A percentile compares a stretch with the other conserved stretches of the same genome.
phyloP scores from a whole-genome alignment of 2,113 vertebrate species.

The Bos taurus region DNA sequence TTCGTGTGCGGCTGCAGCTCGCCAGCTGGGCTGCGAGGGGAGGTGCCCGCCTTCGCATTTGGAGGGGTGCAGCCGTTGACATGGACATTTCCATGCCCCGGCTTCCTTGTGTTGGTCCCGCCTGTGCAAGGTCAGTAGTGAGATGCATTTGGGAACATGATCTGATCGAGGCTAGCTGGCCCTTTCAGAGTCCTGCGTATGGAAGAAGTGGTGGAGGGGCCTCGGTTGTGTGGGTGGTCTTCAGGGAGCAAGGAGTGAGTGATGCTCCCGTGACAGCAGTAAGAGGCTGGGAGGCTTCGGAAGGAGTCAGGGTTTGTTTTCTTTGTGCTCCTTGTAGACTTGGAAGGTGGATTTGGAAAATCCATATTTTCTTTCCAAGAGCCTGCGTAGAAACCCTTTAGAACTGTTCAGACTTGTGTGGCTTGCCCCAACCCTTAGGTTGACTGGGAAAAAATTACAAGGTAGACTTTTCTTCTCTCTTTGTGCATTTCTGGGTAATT shows the following conservation, averaged over 20 bases:
- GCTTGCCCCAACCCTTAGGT: not conserved
- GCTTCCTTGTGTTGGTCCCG: slow-evolving; percentile 66
- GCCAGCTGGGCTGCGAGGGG: slow-evolving; percentile 72
- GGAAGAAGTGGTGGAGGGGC: slow-evolving; percentile 41
- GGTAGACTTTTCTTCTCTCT: not conserved
- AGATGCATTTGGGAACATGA: slow-evolving; percentile 48
- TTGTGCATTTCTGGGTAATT: not conserved
- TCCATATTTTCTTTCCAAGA: slow-evolving; percentile 3
- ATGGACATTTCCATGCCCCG: slow-evolving; percentile 44
- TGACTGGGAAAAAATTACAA: slow-evolving; percentile 7
- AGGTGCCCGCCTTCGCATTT: slow-evolving; percentile 73
- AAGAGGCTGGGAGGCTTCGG: slow-evolving; percentile 37
- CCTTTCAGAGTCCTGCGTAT: slow-evolving; percentile 59
- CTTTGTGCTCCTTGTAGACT: slow-evolving; percentile 60
- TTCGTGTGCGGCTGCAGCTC: slow-evolving; percentile 68
- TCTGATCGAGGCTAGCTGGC: slow-evolving; percentile 45
- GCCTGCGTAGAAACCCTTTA: slow-evolving; percentile 34
- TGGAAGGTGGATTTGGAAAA: slow-evolving; percentile 35
- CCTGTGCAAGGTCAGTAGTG: slow-evolving; percentile 77
- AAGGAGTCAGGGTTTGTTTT: slow-evolving; percentile 53
- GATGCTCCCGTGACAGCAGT: slow-evolving; percentile 45
- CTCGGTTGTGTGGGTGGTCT: slow-evolving; percentile 75
- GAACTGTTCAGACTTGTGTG: not conserved
- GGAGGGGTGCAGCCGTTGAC: slow-evolving; percentile 22
- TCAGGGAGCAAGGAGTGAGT: slow-evolving; percentile 35